Percentiles rank a stretch among this genome's conserved stretches.
Evolutionary conservation across 1,140 invertebrate species (phyloP).

Genomic region (Uloborus diversus): DNA sequence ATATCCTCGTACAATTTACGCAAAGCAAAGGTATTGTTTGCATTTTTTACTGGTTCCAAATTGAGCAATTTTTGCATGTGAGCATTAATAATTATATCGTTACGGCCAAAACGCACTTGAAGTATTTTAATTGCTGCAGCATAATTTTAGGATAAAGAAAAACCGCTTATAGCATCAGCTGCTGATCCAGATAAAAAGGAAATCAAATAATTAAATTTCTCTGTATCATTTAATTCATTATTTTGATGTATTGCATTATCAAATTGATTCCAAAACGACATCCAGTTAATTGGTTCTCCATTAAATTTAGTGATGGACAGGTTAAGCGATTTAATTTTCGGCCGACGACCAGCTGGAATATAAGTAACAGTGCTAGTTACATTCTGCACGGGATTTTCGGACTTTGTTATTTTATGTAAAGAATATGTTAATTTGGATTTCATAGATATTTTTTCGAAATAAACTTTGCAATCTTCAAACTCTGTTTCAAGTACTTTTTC

Average conservation of each 20-base stretch:
- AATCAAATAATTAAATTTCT: slow-evolving; percentile 6
- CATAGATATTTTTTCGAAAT: too few species aligned
- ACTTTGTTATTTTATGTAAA: too few species aligned
- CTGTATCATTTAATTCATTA: neutral
- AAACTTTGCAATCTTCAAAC: too few species aligned
- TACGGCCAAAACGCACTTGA: neutral
- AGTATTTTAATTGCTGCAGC: neutral
- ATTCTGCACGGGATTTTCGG: too few species aligned
- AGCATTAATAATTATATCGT: neutral
- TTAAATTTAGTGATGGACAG: neutral
- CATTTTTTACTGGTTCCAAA: neutral
- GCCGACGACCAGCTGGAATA: too few species aligned
- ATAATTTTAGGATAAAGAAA: neutral
- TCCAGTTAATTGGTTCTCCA: neutral
- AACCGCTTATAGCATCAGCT: neutral
- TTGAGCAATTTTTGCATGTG: neutral
- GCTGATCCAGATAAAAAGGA: neutral
- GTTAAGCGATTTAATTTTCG: neutral
- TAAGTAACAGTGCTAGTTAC: too few species aligned
- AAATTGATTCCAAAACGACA: neutral
- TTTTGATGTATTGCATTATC: neutral
- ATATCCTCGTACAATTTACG: too few species aligned
- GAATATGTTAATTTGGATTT: too few species aligned
- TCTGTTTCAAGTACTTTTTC: too few species aligned
- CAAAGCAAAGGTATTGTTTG: too few species aligned